These are phyloP conservation scores for Linepithema humile DNA, from an alignment of 1,140 invertebrate genomes.

Conservation along the genomic window DNA sequence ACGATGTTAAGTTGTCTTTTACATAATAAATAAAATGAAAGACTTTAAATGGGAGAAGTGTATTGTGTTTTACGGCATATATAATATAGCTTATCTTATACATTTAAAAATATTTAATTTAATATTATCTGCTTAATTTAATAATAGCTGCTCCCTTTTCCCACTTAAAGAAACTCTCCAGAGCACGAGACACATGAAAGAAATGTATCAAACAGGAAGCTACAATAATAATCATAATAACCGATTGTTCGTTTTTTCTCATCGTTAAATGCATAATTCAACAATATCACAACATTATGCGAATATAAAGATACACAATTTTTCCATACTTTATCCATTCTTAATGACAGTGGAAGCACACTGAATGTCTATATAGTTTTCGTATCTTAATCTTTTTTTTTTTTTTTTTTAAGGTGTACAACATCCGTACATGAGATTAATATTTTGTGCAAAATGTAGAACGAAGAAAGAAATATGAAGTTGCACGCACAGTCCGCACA, in stretches of 20 bases:
- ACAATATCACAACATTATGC: slow-evolving; percentile 71
- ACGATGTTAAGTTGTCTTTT: slow-evolving; percentile 46
- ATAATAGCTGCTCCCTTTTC: slow-evolving; percentile 20
- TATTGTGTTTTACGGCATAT: slow-evolving; percentile 51
- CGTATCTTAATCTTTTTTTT: slow-evolving; percentile 49
- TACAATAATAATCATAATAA: slow-evolving; percentile 55
- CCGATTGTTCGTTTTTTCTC: slow-evolving; percentile 48
- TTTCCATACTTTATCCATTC: slow-evolving; percentile 65
- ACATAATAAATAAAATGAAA: slow-evolving; percentile 70
- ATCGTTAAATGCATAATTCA: slow-evolving; percentile 64
- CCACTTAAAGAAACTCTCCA: slow-evolving; percentile 43
- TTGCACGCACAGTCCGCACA: slow-evolving; percentile 40
- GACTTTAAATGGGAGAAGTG: slow-evolving; percentile 63
- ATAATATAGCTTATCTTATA: slow-evolving; percentile 54
- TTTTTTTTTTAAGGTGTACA: slow-evolving; percentile 67
- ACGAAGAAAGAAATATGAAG: slow-evolving; percentile 66
- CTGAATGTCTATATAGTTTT: slow-evolving; percentile 70
- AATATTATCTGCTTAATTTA: slow-evolving; percentile 26
- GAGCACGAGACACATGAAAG: slow-evolving; percentile 58
- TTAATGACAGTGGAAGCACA: slow-evolving; percentile 78
- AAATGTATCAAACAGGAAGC: slow-evolving; percentile 58
- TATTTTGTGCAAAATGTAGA: slow-evolving; percentile 47
- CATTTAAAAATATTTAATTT: slow-evolving; percentile 61
- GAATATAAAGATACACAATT: slow-evolving; percentile 67
- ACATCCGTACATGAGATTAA: slow-evolving; percentile 65